phyloP scores from a whole-genome alignment of 2,797 vertebrate genomes.

The Pantherophis alleghaniensis region DNA sequence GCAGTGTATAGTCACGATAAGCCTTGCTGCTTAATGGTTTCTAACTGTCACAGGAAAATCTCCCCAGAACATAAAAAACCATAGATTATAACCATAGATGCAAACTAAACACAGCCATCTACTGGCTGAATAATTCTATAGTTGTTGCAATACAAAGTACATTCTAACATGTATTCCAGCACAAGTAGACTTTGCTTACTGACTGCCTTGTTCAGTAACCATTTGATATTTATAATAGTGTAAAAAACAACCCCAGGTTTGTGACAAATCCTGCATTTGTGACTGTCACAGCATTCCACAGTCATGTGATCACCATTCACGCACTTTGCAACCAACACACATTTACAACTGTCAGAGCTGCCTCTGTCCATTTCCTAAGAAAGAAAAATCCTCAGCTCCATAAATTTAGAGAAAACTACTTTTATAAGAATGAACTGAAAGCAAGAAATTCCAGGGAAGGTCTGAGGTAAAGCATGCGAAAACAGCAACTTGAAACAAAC shows the following conservation, averaged over 20 bases:
- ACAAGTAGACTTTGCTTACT: not conserved
- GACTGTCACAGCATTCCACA: not conserved
- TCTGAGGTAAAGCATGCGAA: too few species aligned
- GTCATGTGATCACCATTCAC: not conserved
- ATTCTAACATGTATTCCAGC: not conserved
- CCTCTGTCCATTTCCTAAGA: too few species aligned
- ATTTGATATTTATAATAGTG: not conserved
- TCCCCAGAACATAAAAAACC: not conserved
- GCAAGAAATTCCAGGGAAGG: too few species aligned
- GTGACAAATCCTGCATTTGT: not conserved
- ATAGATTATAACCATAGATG: not conserved
- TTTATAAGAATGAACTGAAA: too few species aligned
- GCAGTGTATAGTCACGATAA: not conserved
- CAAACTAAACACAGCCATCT: not conserved
- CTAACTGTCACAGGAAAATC: not conserved
- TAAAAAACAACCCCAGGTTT: not conserved
- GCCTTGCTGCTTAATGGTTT: not conserved
- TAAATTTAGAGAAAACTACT: too few species aligned
- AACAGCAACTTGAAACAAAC: too few species aligned
- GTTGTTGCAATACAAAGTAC: too few species aligned
- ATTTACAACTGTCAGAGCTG: not conserved
- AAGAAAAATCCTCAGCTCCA: too few species aligned
- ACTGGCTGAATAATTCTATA: not conserved
- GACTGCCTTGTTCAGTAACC: not conserved
- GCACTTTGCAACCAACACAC: not conserved